Conservation (phyloP, 30 jellyfish, hydroid and myxozoan species). For the Turritopsis rubra region DNA sequence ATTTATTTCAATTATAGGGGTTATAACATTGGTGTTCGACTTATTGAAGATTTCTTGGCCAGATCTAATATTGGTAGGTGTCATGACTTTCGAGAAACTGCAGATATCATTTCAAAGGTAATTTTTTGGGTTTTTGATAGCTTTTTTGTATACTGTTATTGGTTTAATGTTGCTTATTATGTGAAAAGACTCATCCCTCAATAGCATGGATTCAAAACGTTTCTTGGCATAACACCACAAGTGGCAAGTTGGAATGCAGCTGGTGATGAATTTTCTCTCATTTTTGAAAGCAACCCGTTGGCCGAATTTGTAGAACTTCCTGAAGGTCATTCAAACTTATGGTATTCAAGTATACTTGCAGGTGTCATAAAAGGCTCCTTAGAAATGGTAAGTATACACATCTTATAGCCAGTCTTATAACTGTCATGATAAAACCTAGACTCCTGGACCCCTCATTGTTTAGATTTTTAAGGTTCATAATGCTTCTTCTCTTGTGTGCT, state of each 20-base stretch:
- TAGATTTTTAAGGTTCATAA: no score
- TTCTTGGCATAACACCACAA: constrained; percentile 96
- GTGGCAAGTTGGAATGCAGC: constrained; percentile 86
- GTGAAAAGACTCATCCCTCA: neutral
- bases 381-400: constrained; percentile 80
- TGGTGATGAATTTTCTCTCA: constrained; percentile 83
- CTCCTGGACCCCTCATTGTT: no score
- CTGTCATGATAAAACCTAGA: no score
- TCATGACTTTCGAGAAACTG: constrained; percentile 93
- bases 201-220: constrained; percentile 85
- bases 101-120: constrained; percentile 95
- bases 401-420: neutral
- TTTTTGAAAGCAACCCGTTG: constrained; percentile 84
- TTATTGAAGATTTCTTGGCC: constrained; percentile 92
- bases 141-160: neutral
- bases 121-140: neutral
- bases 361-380: constrained; percentile 97
- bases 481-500: no score
- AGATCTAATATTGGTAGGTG: constrained; percentile 87
- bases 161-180: neutral
- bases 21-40: constrained; percentile 95
- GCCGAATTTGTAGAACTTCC: constrained; percentile 99
- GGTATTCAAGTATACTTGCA: constrained; percentile 86
- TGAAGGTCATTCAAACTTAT: constrained; percentile 72
- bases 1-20: constrained; percentile 82